Base-by-base conservation (phyloP, 2,888 invertebrate species). In the Epistrophe eligans region DNA sequence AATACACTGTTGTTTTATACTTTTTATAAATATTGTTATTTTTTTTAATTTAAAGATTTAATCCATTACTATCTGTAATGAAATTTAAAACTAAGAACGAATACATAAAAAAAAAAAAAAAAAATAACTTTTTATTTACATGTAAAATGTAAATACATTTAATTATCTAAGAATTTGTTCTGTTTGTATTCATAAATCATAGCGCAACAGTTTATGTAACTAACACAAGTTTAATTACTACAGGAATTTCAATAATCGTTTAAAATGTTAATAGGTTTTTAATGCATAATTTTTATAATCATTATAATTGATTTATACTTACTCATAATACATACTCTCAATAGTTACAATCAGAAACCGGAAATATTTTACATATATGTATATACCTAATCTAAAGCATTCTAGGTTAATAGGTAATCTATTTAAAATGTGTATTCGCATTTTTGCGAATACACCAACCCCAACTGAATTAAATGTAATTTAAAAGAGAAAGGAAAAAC, bases 191-290 rank as follows among this genome's bases (percentile, higher is more conserved):
- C 28, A 66, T 32, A 76, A 76, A 55, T 66, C 43, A 32, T 35
- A 17, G 17, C 52, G 15, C 15, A 19, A 5, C 24, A 24, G 6
- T 35, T 57, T 45, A 45, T 62, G 9, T 9, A 62, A 62, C 40
- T 40, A 62, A 62, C 66, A 77, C 45, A 15, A 64, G 43, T 76
- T 40, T 45, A 48, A 55, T 57, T 57, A 58, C 35, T 48, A 13
- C 43, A 3, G 11, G 58, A 17, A 55, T 64, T 24, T 72, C n/a
- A 66, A 45, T 40, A 80, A 67, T 60, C 58, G 40, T 52, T 64
- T 50, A 13, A 66, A 52, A 58, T 32, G 15, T 62, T 76, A 76
- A 76, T 81, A 45, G 76, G 38, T 60, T 76, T 17, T 62, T 76
- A 74, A 74, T 80, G 62, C 24, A 80, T 43, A 66, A 57, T 24